Conservation (phyloP, 2,888 invertebrate genomes). For the Calephelis perditalis region DNA sequence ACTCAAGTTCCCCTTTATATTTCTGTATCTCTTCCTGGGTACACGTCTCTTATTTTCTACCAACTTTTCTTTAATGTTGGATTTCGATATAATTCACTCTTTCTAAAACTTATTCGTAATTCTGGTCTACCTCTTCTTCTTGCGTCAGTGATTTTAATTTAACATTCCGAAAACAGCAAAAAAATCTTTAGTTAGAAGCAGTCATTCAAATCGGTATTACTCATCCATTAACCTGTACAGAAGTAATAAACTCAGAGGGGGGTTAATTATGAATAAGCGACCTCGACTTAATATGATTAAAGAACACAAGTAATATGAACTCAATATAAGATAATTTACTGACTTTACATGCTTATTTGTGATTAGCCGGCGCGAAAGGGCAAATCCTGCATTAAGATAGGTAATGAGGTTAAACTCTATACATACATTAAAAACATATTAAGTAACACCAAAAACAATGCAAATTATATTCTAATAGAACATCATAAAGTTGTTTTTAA, state of each 20-base stretch:
- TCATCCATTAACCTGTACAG: slow-evolving; percentile 62
- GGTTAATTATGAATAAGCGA: slow-evolving; percentile 77
- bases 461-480: slow-evolving; percentile 52
- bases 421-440: slow-evolving; percentile 43
- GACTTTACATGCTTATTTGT: slow-evolving; percentile 77
- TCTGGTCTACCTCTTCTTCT: no score
- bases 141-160: neutral
- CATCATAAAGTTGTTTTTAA: slow-evolving; percentile 52
- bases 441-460: slow-evolving; percentile 38
- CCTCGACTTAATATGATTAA: slow-evolving; percentile 54
- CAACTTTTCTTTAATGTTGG: no score
- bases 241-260: slow-evolving; percentile 74
- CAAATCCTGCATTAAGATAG: slow-evolving; percentile 78
- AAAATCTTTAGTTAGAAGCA: slow-evolving; percentile 21
- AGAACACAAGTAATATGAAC: slow-evolving; percentile 66
- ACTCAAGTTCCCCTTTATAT: no score
- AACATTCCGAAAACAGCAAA: slow-evolving; percentile 3
- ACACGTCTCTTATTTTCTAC: no score
- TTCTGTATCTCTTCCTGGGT: no score
- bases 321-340: slow-evolving; percentile 76
- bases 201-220: slow-evolving; percentile 50
- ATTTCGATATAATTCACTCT: no score
- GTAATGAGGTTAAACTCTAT: slow-evolving; percentile 75
- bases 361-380: slow-evolving; percentile 78
- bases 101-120: no score